Conservation (phyloP, 2,113 vertebrate genomes). For the Plectropomus leopardus region DNA sequence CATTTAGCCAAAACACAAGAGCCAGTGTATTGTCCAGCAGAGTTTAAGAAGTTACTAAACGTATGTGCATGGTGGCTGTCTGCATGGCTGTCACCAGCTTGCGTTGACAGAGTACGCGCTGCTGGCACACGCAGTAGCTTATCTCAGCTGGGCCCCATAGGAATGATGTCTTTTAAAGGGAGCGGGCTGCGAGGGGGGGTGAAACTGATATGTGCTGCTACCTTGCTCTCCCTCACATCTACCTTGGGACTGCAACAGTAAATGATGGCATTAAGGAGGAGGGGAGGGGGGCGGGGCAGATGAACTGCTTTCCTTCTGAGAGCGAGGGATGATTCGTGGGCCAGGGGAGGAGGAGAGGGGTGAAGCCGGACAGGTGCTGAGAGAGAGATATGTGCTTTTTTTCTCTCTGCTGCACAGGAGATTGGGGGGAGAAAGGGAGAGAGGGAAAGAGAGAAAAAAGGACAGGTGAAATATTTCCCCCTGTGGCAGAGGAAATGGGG, state of each 20-base stretch:
- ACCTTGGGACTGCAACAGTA: conserved; percentile 66
- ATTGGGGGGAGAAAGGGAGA: conserved; percentile 46
- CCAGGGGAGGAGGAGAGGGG: conserved; percentile 23
- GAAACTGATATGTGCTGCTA: conserved; percentile 66
- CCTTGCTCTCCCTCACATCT: conserved; percentile 59
- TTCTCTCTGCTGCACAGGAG: conserved; percentile 50
- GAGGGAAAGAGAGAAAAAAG: conserved; percentile 37
- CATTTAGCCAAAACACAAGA: no score
- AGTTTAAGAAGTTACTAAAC: no score
- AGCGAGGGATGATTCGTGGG: conserved; percentile 62
- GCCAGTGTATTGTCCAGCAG: no score
- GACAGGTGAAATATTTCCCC: conserved; percentile 80
- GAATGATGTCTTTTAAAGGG: conserved; percentile 58
- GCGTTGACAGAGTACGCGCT: conserved; percentile 44
- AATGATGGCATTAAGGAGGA: conserved; percentile 71
- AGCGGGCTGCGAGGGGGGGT: conserved; percentile 31
- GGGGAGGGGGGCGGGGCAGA: conserved; percentile 49
- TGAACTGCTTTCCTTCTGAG: conserved; percentile 64
- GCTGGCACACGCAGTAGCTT: conserved; percentile 48
- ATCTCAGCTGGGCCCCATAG: conserved; percentile 47
- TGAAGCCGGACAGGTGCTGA: conserved; percentile 72
- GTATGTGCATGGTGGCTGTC: background rate
- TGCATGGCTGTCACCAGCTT: conserved; percentile 35
- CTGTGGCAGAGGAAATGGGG: conserved; percentile 74
- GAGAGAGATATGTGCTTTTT: conserved; percentile 73